These are phyloP conservation scores for Dolichallabes microphthalmus DNA, from an alignment of 2,113 vertebrate genomes.

Conservation along the genomic window DNA sequence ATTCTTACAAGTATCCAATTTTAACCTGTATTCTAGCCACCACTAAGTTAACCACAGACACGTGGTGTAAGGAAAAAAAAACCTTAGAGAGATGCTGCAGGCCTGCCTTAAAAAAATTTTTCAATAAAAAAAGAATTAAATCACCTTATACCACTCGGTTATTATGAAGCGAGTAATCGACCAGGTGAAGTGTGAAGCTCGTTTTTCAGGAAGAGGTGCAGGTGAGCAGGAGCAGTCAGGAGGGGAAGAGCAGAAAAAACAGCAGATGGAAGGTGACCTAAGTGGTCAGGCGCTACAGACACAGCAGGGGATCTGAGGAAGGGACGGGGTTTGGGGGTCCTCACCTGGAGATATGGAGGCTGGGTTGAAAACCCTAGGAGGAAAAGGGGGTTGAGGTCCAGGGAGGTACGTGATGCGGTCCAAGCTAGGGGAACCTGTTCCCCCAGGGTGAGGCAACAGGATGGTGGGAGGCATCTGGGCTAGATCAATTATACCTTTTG, in stretches of 20 bases:
- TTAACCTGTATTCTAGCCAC: background rate
- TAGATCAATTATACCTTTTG: conserved; percentile 97
- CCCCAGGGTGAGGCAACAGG: conserved; percentile 96
- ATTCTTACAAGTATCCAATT: background rate
- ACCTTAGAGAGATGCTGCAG: background rate
- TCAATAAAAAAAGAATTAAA: background rate
- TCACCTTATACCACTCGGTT: background rate
- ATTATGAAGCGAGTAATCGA: background rate
- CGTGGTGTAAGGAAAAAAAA: background rate
- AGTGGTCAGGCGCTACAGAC: conserved; percentile 36
- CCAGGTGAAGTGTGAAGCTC: conserved; percentile 11
- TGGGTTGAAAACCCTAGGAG: conserved; percentile 91
- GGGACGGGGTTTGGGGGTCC: conserved; percentile 59
- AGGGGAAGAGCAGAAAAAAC: conserved; percentile 9
- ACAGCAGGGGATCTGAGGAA: conserved; percentile 47
- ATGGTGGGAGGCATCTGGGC: conserved; percentile 98
- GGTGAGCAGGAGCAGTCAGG: conserved; percentile 11
- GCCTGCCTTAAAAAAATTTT: background rate
- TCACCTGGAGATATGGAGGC: conserved; percentile 94
- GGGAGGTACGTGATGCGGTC: conserved; percentile 96
- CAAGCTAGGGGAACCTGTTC: conserved; percentile 92
- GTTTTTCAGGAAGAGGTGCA: conserved; percentile 7
- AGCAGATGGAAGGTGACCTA: conserved; percentile 32
- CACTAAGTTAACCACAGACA: background rate
- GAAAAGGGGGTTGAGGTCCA: conserved; percentile 91